Conservation (phyloP, 2,797 vertebrate genomes). For the Psittacula echo region DNA sequence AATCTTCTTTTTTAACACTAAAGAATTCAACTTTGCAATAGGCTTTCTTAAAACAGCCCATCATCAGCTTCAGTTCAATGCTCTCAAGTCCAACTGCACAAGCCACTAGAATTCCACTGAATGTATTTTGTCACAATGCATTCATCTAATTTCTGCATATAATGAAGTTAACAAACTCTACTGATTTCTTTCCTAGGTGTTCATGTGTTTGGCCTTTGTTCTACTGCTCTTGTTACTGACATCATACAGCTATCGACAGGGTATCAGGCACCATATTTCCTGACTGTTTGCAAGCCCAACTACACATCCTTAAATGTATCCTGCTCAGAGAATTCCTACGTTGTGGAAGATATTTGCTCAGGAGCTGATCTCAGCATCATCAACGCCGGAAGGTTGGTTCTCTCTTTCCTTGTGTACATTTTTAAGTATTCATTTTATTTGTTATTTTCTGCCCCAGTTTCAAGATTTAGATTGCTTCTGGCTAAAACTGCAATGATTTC, state of each 20-base stretch:
- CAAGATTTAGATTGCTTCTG: not conserved
- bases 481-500: not conserved
- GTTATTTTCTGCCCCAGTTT: not conserved
- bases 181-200: slow-evolving; percentile 82
- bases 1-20: not conserved
- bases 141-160: not conserved
- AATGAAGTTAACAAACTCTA: slow-evolving; percentile 25
- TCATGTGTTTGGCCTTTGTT: slow-evolving; percentile 95
- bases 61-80: not conserved
- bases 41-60: not conserved
- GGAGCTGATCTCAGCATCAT: slow-evolving; percentile 88
- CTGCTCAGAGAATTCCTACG: slow-evolving; percentile 93
- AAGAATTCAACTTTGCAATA: not conserved
- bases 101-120: not conserved
- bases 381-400: slow-evolving; percentile 90
- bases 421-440: not conserved
- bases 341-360: slow-evolving; percentile 95
- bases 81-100: not conserved
- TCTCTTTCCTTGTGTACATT: not conserved
- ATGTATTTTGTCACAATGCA: not conserved
- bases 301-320: slow-evolving; percentile 92
- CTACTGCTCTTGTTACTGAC: slow-evolving; percentile 96
- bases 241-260: slow-evolving; percentile 96
- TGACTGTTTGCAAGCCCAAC: slow-evolving; percentile 98
- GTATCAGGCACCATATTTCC: slow-evolving; percentile 94